Conservation (phyloP, 64 coral and sea anemone genomes). For the Stichodactyla mertensii region DNA sequence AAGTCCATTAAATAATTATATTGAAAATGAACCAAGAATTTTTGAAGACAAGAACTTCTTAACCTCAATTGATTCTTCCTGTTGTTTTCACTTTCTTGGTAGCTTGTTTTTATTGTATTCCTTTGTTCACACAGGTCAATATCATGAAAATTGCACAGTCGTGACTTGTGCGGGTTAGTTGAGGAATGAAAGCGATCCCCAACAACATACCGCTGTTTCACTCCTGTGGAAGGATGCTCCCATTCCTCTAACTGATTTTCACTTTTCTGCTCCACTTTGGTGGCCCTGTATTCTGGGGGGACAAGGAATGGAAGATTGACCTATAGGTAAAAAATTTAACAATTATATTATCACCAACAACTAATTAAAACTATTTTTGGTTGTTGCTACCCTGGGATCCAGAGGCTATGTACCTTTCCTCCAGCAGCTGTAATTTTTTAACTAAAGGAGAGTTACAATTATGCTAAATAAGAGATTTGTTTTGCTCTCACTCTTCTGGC, state of each 20-base stretch:
- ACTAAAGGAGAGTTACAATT: no score
- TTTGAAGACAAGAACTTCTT: conserved; percentile 16
- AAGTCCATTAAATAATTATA: conserved; percentile 45
- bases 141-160: conserved; percentile 17
- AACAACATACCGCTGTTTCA: background rate
- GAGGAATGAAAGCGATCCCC: conserved; percentile 33
- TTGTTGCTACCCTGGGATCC: background rate
- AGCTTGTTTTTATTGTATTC: conserved; percentile 32
- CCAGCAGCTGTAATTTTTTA: no score
- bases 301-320: conserved; percentile 18
- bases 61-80: conserved; percentile 5
- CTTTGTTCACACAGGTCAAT: conserved; percentile 20
- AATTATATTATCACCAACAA: background rate
- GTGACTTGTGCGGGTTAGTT: conserved; percentile 28
- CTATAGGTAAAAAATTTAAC: background rate
- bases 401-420: background rate
- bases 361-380: background rate
- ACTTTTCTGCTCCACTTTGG: background rate
- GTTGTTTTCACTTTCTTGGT: conserved; percentile 35
- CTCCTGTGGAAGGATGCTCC: background rate
- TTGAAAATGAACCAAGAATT: conserved; percentile 3
- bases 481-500: no score
- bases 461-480: no score
- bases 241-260: background rate
- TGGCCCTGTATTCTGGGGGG: conserved; percentile 17